Conservation (phyloP, 2,113 vertebrate species). For the Meriones unguiculatus region DNA sequence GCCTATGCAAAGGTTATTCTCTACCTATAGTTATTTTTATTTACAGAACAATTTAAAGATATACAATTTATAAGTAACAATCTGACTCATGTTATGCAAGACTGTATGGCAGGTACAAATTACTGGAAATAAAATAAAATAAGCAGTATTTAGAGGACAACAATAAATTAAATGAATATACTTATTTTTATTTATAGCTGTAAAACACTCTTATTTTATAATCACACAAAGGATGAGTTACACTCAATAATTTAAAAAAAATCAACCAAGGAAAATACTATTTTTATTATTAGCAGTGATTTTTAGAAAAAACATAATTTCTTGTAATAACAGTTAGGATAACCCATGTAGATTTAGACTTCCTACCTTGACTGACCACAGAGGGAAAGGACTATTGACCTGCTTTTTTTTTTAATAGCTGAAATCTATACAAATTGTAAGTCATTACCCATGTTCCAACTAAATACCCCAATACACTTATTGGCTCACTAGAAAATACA, state of each 20-base stretch:
- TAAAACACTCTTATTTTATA: neutral
- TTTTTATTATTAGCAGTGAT: neutral
- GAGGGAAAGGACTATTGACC: neutral
- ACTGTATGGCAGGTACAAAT: neutral
- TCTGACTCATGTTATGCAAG: neutral
- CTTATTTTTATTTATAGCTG: neutral
- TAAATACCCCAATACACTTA: neutral
- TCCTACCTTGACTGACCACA: neutral
- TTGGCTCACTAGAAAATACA: neutral
- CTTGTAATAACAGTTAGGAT: neutral
- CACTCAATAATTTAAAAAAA: neutral
- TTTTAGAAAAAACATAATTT: slow-evolving; percentile 2
- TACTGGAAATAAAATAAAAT: neutral
- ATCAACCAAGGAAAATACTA: neutral
- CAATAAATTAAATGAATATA: neutral
- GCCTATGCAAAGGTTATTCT: neutral
- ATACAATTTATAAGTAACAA: neutral
- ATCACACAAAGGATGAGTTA: neutral
- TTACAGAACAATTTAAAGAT: neutral
- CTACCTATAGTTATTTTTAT: neutral
- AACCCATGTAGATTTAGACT: neutral
- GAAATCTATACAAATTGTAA: neutral
- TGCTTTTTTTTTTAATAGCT: neutral
- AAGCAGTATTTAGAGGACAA: neutral
- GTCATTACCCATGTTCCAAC: neutral